phyloP scores from a whole-genome alignment of 2,113 vertebrate genomes.

The Tachuris rubrigastra region DNA sequence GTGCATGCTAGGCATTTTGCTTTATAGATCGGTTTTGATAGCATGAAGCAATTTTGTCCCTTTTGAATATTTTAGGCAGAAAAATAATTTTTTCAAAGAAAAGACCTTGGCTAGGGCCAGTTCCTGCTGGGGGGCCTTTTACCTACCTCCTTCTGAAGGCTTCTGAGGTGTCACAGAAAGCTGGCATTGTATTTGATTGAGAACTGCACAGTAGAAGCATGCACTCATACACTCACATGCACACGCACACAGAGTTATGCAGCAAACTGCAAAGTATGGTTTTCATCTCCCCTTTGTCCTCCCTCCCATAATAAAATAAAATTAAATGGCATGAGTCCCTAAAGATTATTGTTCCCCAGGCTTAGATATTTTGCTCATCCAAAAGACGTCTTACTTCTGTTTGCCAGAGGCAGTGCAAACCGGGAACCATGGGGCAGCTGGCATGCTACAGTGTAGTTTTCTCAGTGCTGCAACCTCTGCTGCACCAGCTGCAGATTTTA shows the following conservation, averaged over 20 bases:
- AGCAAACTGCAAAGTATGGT: background rate
- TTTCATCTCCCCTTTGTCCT: background rate
- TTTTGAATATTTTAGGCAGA: background rate
- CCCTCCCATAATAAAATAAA: background rate
- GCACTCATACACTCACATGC: background rate
- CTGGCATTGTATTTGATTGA: background rate
- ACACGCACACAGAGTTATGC: fast-evolving
- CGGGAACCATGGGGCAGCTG: background rate
- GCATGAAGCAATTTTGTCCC: background rate
- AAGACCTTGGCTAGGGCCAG: background rate
- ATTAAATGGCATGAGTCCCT: background rate
- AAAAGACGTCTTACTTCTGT: background rate
- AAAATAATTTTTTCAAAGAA: background rate
- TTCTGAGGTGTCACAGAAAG: background rate
- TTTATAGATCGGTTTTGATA: constrained; percentile 3
- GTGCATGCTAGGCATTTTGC: constrained; percentile 11
- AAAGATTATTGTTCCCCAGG: background rate
- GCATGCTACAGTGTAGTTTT: fast-evolving
- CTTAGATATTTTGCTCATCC: background rate
- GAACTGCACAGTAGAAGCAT: background rate
- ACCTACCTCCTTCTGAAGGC: background rate
- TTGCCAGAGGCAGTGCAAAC: background rate
- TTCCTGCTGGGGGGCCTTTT: background rate
- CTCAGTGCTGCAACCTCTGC: background rate
- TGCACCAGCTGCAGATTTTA: background rate